These are phyloP conservation scores for Azorinus chamasolen DNA, from an alignment of 2,888 invertebrate species.

Conservation along the genomic window DNA sequence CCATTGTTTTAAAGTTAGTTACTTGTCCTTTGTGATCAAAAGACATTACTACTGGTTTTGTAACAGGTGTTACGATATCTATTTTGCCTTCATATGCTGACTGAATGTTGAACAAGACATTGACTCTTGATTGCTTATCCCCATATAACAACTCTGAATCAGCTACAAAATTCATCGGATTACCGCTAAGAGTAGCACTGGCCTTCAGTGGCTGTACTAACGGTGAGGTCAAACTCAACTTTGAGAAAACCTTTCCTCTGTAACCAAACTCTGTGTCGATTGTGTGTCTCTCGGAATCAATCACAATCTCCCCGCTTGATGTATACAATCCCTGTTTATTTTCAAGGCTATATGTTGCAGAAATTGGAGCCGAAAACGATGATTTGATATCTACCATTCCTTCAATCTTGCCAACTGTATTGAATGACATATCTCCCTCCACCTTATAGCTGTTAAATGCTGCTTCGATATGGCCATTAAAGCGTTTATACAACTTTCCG, in stretches of 20 bases:
- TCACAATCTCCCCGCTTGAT: no score
- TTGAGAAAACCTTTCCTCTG: no score
- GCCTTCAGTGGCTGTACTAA: no score
- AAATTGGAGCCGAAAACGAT: neutral
- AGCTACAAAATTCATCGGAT: no score
- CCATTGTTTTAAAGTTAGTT: constrained; percentile 26
- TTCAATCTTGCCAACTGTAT: neutral
- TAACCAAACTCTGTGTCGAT: no score
- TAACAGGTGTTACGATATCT: neutral
- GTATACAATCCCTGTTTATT: no score
- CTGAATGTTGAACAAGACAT: constrained; percentile 19
- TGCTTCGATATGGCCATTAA: neutral
- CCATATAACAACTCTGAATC: neutral
- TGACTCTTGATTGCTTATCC: neutral
- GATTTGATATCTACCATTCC: neutral
- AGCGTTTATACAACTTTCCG: neutral
- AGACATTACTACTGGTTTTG: neutral
- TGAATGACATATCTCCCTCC: constrained; percentile 6
- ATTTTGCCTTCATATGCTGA: constrained; percentile 5
- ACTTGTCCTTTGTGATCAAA: constrained; percentile 50
- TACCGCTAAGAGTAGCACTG: no score
- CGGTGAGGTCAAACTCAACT: no score
- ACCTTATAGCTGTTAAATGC: neutral
- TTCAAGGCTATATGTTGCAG: neutral
- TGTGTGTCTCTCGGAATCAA: no score